Conservation (phyloP, 2,113 vertebrate species). For the Scomber scombrus region DNA sequence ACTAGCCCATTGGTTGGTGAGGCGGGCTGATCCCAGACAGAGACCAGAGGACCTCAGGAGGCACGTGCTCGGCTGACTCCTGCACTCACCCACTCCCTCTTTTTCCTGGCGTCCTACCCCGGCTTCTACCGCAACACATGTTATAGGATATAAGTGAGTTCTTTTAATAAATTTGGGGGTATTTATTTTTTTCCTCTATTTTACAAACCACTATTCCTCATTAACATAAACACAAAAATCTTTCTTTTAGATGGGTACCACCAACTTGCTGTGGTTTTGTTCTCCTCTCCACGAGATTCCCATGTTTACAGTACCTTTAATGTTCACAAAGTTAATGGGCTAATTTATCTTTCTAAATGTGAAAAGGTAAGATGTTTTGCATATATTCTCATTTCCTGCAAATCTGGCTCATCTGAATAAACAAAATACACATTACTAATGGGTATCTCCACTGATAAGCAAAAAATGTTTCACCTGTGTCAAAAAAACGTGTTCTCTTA, state of each 20-base stretch:
- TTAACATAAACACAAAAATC: constrained; percentile 80
- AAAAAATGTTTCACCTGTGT: constrained; percentile 21
- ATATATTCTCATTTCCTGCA: background rate
- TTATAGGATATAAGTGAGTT: constrained; percentile 86
- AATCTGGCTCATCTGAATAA: background rate
- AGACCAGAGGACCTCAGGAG: constrained; percentile 76
- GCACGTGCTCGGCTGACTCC: constrained; percentile 75
- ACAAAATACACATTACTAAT: background rate
- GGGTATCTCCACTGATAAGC: constrained; percentile 9
- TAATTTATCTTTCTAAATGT: constrained; percentile 1
- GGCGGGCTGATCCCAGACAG: constrained; percentile 66
- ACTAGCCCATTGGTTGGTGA: constrained; percentile 59
- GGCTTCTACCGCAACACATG: constrained; percentile 84
- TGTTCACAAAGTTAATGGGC: constrained; percentile 2
- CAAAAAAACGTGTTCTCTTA: background rate
- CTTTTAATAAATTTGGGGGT: constrained; percentile 84
- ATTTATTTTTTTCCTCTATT: constrained; percentile 79
- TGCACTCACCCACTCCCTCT: constrained; percentile 75
- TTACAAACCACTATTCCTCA: constrained; percentile 81
- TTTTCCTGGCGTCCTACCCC: constrained; percentile 83
- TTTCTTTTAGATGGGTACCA: constrained; percentile 63
- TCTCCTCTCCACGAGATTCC: constrained; percentile 8
- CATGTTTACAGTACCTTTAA: constrained; percentile 16
- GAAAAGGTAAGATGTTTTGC: background rate
- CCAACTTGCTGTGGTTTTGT: constrained; percentile 44